Percentiles rank a stretch among this genome's conserved stretches.
These are phyloP conservation scores for Meriones unguiculatus DNA, from an alignment of 2,113 vertebrate genomes.

Conservation along the genomic window DNA sequence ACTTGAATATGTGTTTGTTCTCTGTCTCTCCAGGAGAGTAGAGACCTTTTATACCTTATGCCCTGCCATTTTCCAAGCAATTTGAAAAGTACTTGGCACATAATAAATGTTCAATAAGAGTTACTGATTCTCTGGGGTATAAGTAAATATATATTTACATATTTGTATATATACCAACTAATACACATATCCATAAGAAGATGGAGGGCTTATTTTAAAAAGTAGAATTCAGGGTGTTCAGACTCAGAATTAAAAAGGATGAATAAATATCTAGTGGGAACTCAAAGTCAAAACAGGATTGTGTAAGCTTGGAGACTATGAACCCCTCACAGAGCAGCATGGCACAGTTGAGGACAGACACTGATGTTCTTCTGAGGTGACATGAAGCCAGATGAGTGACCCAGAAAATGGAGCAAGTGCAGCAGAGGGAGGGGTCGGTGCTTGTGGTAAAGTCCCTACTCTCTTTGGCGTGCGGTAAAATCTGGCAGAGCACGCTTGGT, in stretches of 20 bases:
- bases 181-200: not conserved
- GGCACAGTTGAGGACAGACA: not conserved
- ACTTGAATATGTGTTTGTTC: not conserved
- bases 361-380: not conserved
- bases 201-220: not conserved
- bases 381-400: accelerated
- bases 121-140: not conserved
- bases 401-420: not conserved
- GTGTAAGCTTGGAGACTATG: not conserved
- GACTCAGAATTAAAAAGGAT: not conserved
- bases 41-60: not conserved
- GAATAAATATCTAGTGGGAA: not conserved
- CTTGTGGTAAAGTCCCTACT: not conserved
- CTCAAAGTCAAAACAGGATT: not conserved
- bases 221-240: not conserved
- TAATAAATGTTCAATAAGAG: not conserved
- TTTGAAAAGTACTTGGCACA: not conserved
- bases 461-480: not conserved
- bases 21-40: not conserved
- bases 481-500: not conserved
- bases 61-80: not conserved
- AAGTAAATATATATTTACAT: not conserved
- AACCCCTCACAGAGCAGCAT: not conserved
- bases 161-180: too few species aligned
- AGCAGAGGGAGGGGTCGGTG: not conserved